Evolutionary conservation across 2,888 invertebrate species (phyloP).

Genomic region (Elegia similella): DNA sequence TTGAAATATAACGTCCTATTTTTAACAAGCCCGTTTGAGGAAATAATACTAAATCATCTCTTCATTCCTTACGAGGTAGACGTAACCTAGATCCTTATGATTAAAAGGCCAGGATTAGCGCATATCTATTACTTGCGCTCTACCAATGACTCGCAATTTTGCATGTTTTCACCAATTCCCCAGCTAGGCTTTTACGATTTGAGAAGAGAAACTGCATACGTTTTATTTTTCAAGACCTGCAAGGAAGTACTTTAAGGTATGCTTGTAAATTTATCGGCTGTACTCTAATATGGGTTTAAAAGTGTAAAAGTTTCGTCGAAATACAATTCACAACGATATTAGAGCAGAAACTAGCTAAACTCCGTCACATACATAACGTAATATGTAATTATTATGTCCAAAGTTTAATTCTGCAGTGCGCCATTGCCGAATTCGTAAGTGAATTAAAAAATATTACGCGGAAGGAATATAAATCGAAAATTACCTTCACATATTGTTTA

Average conservation of each 20-base stretch:
- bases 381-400: slow-evolving; percentile 49
- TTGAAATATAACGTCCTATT: slow-evolving; percentile 59
- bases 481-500: slow-evolving; percentile 33
- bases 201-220: too few relatives aligned
- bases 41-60: too few relatives aligned
- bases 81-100: too few relatives aligned
- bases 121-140: too few relatives aligned
- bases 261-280: slow-evolving; percentile 60
- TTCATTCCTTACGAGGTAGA: too few relatives aligned
- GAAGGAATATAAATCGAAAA: slow-evolving; percentile 36
- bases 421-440: slow-evolving; percentile 46
- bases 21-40: slow-evolving; percentile 49
- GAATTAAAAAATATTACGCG: slow-evolving; percentile 45
- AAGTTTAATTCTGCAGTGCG: slow-evolving; percentile 63
- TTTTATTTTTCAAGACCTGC: too few relatives aligned
- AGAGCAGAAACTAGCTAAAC: slow-evolving; percentile 46
- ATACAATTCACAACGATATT: slow-evolving; percentile 54
- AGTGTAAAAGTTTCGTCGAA: slow-evolving; percentile 56
- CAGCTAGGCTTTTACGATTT: too few relatives aligned
- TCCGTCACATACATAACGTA: slow-evolving; percentile 37
- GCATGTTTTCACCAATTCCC: too few relatives aligned
- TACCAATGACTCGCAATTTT: too few relatives aligned
- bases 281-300: slow-evolving; percentile 54
- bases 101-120: too few relatives aligned
- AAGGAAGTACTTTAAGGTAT: slow-evolving; percentile 28